Conservation (phyloP, 2,888 invertebrate genomes). For the Meteorus cinctellus region DNA sequence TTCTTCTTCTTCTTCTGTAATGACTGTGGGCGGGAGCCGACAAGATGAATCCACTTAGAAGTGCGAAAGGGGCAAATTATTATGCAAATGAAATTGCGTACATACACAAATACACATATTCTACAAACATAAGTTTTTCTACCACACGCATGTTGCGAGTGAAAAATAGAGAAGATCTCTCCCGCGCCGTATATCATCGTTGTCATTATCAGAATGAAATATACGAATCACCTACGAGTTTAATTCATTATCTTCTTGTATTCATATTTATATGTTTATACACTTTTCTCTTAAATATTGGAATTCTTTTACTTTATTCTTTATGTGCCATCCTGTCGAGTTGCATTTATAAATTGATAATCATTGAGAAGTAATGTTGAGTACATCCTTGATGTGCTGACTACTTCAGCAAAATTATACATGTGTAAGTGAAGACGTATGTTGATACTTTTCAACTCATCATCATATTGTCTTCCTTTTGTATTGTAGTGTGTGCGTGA, state of each 20-base stretch:
- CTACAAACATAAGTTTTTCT: neutral
- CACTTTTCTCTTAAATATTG: constrained; percentile 21
- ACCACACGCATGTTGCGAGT: constrained; percentile 44
- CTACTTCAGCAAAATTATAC: constrained; percentile 24
- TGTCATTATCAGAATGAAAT: neutral
- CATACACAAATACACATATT: neutral
- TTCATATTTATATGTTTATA: constrained; percentile 36
- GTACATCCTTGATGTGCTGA: constrained; percentile 34
- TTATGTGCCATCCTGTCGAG: constrained; percentile 37
- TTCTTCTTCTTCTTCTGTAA: neutral
- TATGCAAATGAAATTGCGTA: constrained; percentile 38
- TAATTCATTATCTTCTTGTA: constrained; percentile 13
- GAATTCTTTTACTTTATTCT: constrained; percentile 34
- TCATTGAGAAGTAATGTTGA: constrained; percentile 40
- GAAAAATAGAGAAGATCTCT: constrained; percentile 55
- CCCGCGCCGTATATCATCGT: constrained; percentile 38
- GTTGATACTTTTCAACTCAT: constrained; percentile 14
- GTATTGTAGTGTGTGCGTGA: constrained; percentile 29
- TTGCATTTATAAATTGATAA: constrained; percentile 55
- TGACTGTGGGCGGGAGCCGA: constrained; percentile 31
- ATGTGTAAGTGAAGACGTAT: neutral
- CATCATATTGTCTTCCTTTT: constrained; percentile 23
- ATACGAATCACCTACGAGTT: neutral
- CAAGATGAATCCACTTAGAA: constrained; percentile 29
- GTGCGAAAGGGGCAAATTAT: constrained; percentile 39